Percentiles rank a stretch among this genome's conserved stretches.
Evolutionary conservation across 2,797 vertebrate species (phyloP).

Genomic region (Myripristis murdjan): DNA sequence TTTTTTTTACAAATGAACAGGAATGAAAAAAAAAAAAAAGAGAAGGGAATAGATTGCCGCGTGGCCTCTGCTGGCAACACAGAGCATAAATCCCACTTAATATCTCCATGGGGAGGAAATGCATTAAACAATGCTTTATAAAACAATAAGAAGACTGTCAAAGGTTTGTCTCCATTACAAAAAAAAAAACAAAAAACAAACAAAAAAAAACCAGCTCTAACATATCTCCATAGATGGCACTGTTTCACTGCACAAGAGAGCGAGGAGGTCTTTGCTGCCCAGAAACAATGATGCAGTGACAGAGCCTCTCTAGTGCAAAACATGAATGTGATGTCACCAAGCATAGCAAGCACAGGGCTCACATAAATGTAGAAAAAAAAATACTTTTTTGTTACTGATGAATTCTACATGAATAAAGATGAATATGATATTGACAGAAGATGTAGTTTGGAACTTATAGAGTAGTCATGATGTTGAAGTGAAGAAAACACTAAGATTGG

Average conservation of each 20-base stretch:
- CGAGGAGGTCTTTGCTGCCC: constrained; percentile 51
- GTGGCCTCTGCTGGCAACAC: background rate
- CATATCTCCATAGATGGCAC: constrained; percentile 75
- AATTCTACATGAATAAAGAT: background rate
- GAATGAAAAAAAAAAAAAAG: too few species aligned
- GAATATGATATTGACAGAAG: background rate
- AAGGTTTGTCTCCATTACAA: constrained; percentile 8
- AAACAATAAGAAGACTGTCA: background rate
- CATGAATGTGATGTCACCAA: constrained; percentile 60
- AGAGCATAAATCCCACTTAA: constrained; percentile 1
- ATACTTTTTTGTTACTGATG: background rate
- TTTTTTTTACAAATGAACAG: constrained; percentile 20
- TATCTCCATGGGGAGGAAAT: background rate
- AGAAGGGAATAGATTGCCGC: background rate
- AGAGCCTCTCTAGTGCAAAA: constrained; percentile 21
- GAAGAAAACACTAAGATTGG: too few species aligned
- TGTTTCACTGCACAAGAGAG: constrained; percentile 69
- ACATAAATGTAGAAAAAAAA: background rate
- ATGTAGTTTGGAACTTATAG: background rate
- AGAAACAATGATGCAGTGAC: constrained; percentile 62
- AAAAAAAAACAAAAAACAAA: too few species aligned
- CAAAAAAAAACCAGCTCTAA: constrained; percentile 6
- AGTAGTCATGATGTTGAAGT: background rate
- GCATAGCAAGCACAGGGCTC: constrained; percentile 25
- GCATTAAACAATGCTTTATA: background rate